Evolutionary conservation across 2,113 vertebrate species (phyloP).

Genomic region (Phylloscopus trochilus): DNA sequence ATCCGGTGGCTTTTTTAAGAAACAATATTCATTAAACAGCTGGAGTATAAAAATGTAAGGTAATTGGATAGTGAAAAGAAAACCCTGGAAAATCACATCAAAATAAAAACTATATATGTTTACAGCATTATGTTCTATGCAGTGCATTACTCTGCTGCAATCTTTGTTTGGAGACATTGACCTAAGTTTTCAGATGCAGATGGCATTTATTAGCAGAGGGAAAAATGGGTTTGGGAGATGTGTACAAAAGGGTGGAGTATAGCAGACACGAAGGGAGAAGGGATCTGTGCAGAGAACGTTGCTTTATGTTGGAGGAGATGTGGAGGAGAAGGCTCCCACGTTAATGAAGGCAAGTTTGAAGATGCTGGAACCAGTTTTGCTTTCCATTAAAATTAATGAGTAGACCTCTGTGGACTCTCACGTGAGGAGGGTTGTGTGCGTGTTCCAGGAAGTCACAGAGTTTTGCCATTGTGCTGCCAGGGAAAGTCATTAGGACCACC

Average conservation of each 20-base stretch:
- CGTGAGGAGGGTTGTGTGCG: not conserved
- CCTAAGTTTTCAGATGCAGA: not conserved
- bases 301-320: not conserved
- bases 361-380: constrained; percentile 16
- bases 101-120: not conserved
- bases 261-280: not conserved
- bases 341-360: constrained; percentile 27
- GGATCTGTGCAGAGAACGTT: not conserved
- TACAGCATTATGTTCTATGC: not conserved
- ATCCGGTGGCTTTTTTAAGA: not conserved
- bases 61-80: not conserved
- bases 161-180: not conserved
- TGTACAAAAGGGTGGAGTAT: not conserved
- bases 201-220: not conserved
- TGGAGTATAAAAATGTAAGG: not conserved
- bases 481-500: constrained; percentile 41
- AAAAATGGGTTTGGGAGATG: not conserved
- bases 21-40: not conserved
- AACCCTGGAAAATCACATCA: not conserved
- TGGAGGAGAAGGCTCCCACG: not conserved
- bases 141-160: not conserved
- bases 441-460: not conserved
- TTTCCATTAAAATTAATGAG: constrained; percentile 62
- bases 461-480: not conserved
- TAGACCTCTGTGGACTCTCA: constrained; percentile 14